Conservation (phyloP, 2,888 invertebrate species). For the Flexamia atlantica region DNA sequence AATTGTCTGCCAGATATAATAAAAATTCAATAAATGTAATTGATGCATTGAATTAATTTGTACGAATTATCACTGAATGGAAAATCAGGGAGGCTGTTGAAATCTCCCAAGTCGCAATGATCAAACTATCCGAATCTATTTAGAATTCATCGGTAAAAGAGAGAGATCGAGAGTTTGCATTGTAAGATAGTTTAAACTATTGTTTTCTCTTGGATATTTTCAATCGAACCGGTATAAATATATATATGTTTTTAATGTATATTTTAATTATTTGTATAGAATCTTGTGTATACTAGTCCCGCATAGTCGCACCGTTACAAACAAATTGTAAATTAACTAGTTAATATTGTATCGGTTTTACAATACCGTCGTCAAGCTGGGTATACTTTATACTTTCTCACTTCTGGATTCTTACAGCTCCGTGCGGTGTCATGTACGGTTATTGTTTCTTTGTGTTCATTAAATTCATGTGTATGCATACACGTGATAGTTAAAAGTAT, state of each 20-base stretch:
- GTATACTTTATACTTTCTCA: slow-evolving; percentile 37
- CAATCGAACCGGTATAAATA: slow-evolving; percentile 58
- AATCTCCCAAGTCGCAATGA: slow-evolving; percentile 27
- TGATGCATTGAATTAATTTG: too few relatives aligned
- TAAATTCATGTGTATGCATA: slow-evolving; percentile 44
- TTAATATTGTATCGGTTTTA: slow-evolving; percentile 39
- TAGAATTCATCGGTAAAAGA: slow-evolving; percentile 2
- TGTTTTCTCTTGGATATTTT: slow-evolving; percentile 58
- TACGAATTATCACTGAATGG: too few relatives aligned
- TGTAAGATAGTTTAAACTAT: slow-evolving; percentile 56
- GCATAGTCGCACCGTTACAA: slow-evolving; percentile 60
- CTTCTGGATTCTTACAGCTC: slow-evolving; percentile 19
- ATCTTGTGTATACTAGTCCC: slow-evolving; percentile 63
- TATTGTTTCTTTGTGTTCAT: slow-evolving; percentile 54
- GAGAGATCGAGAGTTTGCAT: slow-evolving; percentile 47
- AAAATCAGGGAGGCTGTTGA: background rate
- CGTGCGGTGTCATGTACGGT: slow-evolving; percentile 14
- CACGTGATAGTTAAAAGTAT: slow-evolving; percentile 50
- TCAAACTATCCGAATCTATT: slow-evolving; percentile 37
- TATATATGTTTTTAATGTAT: slow-evolving; percentile 60
- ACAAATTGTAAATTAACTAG: slow-evolving; percentile 56
- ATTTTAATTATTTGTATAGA: slow-evolving; percentile 63
- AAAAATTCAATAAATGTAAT: too few relatives aligned
- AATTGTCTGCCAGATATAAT: too few relatives aligned
- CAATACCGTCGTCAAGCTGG: slow-evolving; percentile 21